Percentiles rank a stretch among this genome's conserved stretches.
Conservation (phyloP, 2,113 vertebrate species). For the Euleptes europaea region DNA sequence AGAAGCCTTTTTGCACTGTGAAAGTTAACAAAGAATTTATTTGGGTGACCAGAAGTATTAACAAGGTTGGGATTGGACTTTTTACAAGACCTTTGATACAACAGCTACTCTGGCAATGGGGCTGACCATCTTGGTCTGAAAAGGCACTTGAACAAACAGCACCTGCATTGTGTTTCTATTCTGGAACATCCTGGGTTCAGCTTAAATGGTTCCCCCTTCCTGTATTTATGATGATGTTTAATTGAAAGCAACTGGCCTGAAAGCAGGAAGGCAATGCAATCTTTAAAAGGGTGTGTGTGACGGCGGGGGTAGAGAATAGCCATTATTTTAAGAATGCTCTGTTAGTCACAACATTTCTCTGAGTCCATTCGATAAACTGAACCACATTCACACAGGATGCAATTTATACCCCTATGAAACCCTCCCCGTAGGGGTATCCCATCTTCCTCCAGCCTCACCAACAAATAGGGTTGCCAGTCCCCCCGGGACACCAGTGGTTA, state of each 20-base stretch:
- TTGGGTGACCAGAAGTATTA: slow-evolving; percentile 49
- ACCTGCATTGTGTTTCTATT: slow-evolving; percentile 51
- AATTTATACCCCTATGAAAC: not conserved
- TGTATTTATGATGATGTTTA: slow-evolving; percentile 34
- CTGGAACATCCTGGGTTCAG: slow-evolving; percentile 5
- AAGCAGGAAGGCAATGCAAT: not conserved
- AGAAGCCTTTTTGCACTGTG: slow-evolving; percentile 48
- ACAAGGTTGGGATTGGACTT: slow-evolving; percentile 44
- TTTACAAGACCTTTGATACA: slow-evolving; percentile 45
- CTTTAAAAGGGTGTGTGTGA: not conserved
- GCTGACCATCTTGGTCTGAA: slow-evolving; percentile 28
- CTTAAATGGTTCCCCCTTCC: slow-evolving; percentile 33
- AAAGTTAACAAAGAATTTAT: slow-evolving; percentile 63
- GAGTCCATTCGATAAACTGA: slow-evolving; percentile 5
- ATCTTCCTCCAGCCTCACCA: too few relatives aligned
- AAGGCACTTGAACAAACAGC: slow-evolving; percentile 35
- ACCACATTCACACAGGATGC: not conserved
- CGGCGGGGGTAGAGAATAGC: not conserved
- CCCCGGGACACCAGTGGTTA: too few relatives aligned
- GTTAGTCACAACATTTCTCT: slow-evolving; percentile 12
- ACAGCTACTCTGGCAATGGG: slow-evolving; percentile 32
- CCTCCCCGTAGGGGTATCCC: too few relatives aligned
- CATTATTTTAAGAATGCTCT: slow-evolving; percentile 36
- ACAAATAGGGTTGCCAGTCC: too few relatives aligned
- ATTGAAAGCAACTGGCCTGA: slow-evolving; percentile 45